Evolutionary conservation across 35 echinoderm and acorn worm species (phyloP).

Genomic region (Anneissia japonica): DNA sequence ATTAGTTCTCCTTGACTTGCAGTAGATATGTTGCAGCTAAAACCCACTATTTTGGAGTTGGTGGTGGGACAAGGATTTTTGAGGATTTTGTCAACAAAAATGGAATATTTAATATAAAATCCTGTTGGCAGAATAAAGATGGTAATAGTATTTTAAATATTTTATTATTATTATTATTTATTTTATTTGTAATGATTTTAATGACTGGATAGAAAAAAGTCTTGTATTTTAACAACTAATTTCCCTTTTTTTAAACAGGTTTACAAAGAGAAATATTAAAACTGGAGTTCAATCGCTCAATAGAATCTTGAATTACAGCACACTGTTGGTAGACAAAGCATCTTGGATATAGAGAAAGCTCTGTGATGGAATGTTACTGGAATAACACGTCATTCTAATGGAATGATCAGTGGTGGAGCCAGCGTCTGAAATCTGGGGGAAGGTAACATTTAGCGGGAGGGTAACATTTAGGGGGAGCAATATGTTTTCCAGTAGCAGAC

Average conservation of each 20-base stretch:
- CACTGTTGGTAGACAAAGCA: too few relatives aligned
- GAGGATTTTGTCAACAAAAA: conserved; percentile 60
- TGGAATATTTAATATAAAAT: conserved; percentile 53
- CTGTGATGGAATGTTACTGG: too few relatives aligned
- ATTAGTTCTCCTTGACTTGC: background rate
- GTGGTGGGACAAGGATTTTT: conserved; percentile 85
- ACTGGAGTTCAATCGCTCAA: background rate
- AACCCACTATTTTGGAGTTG: conserved; percentile 99
- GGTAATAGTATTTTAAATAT: conserved; percentile 28
- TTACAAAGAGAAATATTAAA: conserved; percentile 36
- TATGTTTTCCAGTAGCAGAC: too few relatives aligned
- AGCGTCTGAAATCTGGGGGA: too few relatives aligned
- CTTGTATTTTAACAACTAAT: too few relatives aligned
- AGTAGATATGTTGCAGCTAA: conserved; percentile 78
- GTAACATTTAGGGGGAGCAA: too few relatives aligned
- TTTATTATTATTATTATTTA: background rate
- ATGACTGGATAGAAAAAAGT: background rate
- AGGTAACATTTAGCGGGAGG: too few relatives aligned
- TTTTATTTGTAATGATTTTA: background rate
- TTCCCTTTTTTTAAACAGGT: background rate
- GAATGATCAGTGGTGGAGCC: too few relatives aligned
- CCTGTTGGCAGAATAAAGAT: conserved; percentile 40
- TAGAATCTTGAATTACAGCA: too few relatives aligned
- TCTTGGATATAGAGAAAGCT: too few relatives aligned
- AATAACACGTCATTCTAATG: too few relatives aligned